Conservation (phyloP, 2,113 vertebrate genomes). For the Zosterops borbonicus region DNA sequence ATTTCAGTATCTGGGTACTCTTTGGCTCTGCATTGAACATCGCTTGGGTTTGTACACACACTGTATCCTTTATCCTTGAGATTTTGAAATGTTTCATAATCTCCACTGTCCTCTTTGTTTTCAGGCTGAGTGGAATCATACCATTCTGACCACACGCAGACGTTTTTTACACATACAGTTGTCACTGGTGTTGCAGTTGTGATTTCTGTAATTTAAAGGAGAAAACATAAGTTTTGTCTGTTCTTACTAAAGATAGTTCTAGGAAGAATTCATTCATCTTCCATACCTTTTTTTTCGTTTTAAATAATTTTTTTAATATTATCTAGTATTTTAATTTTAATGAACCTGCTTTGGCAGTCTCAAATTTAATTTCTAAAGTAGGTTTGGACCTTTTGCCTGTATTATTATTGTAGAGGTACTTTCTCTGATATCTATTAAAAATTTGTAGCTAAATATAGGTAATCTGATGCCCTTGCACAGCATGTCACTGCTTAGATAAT, state of each 20-base stretch:
- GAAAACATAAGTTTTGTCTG: not conserved
- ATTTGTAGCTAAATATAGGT: not conserved
- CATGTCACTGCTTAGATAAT: not conserved
- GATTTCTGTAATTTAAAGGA: not conserved
- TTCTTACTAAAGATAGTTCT: not conserved
- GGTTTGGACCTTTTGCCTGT: not conserved
- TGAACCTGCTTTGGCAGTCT: not conserved
- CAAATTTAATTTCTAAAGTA: not conserved
- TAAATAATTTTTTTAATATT: not conserved
- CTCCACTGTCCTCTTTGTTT: conserved; percentile 10
- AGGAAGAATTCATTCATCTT: not conserved
- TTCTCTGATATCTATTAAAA: not conserved
- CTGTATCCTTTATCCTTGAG: conserved; percentile 46
- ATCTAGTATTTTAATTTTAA: not conserved
- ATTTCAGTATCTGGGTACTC: not conserved
- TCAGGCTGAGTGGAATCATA: conserved; percentile 46
- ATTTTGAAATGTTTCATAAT: conserved; percentile 67
- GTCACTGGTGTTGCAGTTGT: not conserved
- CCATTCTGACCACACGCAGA: conserved; percentile 73
- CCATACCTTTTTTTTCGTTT: not conserved
- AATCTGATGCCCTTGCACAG: not conserved
- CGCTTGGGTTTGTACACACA: not conserved
- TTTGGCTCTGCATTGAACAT: conserved; percentile 59
- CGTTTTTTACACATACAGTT: conserved; percentile 53
- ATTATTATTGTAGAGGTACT: not conserved